phyloP scores from a whole-genome alignment of 2,113 vertebrate species.

The Mormyrus iriodes region DNA sequence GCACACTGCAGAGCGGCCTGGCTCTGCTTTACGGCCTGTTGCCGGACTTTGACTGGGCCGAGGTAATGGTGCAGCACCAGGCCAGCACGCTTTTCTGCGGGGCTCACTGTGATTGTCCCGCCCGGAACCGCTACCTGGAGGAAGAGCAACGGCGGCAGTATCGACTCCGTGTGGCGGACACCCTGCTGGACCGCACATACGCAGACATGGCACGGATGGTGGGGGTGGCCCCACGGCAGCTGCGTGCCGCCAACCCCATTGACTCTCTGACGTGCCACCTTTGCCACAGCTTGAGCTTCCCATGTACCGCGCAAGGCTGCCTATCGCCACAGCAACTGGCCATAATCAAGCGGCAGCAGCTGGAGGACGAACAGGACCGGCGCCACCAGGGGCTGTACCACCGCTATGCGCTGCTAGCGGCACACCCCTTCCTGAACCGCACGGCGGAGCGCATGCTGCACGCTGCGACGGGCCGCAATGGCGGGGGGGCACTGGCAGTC shows the following conservation, averaged over 20 bases:
- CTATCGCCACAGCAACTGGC: slow-evolving; percentile 79
- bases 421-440: slow-evolving; percentile 84
- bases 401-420: slow-evolving; percentile 78
- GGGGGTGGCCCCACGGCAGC: slow-evolving; percentile 74
- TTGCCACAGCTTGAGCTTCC: slow-evolving; percentile 85
- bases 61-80: slow-evolving; percentile 76
- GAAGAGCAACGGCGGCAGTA: slow-evolving; percentile 89
- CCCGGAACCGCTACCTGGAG: slow-evolving; percentile 79
- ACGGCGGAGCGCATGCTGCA: slow-evolving; percentile 74
- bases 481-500: slow-evolving; percentile 68
- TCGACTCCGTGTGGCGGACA: slow-evolving; percentile 70
- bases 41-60: slow-evolving; percentile 83
- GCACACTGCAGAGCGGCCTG: slow-evolving; percentile 86
- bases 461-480: slow-evolving; percentile 53
- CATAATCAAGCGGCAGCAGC: slow-evolving; percentile 83
- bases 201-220: slow-evolving; percentile 78
- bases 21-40: slow-evolving; percentile 82
- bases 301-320: slow-evolving; percentile 71
- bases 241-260: slow-evolving; percentile 86
- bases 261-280: slow-evolving; percentile 90
- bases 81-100: slow-evolving; percentile 90
- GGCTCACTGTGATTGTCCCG: slow-evolving; percentile 79
- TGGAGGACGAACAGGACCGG: slow-evolving; percentile 80
- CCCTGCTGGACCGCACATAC: slow-evolving; percentile 74
- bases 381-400: slow-evolving; percentile 73